Conservation (phyloP, 1,140 invertebrate species). For the Periplaneta americana region DNA sequence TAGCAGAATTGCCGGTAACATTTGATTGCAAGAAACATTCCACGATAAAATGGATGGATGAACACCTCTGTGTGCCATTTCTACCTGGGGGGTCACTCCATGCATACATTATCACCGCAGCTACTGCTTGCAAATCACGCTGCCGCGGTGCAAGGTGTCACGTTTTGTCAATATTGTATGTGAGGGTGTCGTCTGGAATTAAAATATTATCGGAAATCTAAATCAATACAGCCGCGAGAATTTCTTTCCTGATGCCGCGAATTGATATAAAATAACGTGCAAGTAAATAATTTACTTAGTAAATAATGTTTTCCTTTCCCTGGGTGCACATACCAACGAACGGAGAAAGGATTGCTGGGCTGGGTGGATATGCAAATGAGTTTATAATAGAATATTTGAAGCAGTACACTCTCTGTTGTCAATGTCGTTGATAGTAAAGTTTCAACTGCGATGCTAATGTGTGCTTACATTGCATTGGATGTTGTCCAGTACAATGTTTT, state of each 20-base stretch:
- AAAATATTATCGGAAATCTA: neutral
- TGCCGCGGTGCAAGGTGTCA: neutral
- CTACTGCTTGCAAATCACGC: neutral
- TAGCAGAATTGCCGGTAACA: neutral
- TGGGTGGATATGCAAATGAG: no score
- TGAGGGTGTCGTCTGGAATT: neutral
- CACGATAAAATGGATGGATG: neutral
- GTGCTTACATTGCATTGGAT: no score
- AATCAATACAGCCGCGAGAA: neutral
- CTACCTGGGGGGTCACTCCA: neutral
- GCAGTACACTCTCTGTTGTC: no score
- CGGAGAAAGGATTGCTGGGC: no score
- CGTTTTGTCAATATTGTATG: neutral
- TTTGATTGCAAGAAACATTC: neutral
- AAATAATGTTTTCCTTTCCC: neutral
- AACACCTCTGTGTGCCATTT: neutral
- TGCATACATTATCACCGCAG: neutral
- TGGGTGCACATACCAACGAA: no score
- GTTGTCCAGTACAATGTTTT: no score
- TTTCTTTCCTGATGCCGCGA: neutral
- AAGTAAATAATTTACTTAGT: neutral
- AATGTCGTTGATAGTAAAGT: no score
- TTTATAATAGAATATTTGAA: no score
- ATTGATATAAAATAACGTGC: neutral
- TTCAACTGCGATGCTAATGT: no score